phyloP scores from a whole-genome alignment of 1,140 invertebrate genomes.

The Danaus melanippus region DNA sequence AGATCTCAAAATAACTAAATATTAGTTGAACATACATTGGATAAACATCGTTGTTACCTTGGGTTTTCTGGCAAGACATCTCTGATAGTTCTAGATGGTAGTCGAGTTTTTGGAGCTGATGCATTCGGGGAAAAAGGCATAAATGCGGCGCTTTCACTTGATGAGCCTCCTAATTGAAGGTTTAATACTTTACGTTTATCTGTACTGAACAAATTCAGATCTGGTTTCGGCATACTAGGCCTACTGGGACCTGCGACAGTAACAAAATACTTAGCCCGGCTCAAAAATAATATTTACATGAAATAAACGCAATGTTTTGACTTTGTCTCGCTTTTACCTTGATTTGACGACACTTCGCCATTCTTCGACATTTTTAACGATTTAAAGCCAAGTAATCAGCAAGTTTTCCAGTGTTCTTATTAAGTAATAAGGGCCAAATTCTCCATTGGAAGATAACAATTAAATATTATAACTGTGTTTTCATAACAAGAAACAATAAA shows the following conservation, averaged over 20 bases:
- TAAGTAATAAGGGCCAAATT: constrained; percentile 22
- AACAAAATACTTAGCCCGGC: too few species aligned
- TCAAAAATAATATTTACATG: neutral
- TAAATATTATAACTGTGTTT: constrained; percentile 11
- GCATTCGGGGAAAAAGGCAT: constrained; percentile 52
- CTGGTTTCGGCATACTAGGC: constrained; percentile 53
- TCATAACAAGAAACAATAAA: constrained; percentile 22
- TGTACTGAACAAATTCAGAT: constrained; percentile 55
- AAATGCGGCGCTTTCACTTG: constrained; percentile 55
- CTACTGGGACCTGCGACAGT: constrained; percentile 50
- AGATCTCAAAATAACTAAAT: too few species aligned
- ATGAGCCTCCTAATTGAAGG: constrained; percentile 51
- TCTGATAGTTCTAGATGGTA: constrained; percentile 55
- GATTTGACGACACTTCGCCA: constrained; percentile 67
- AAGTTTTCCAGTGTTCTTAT: constrained; percentile 23
- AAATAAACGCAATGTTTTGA: constrained; percentile 3
- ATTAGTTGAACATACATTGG: constrained; percentile 5
- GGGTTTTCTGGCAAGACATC: constrained; percentile 63
- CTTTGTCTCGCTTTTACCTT: constrained; percentile 48
- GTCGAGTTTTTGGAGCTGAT: constrained; percentile 36
- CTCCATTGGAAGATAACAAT: constrained; percentile 24
- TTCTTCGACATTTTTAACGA: constrained; percentile 66
- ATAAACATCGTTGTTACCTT: constrained; percentile 32
- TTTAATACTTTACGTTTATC: constrained; percentile 63
- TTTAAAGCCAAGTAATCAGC: constrained; percentile 19